Evolutionary conservation across 2,797 vertebrate species (phyloP), one percentile per base, ranked within the genome.

Genomic region (Xenopus petersii): DNA sequence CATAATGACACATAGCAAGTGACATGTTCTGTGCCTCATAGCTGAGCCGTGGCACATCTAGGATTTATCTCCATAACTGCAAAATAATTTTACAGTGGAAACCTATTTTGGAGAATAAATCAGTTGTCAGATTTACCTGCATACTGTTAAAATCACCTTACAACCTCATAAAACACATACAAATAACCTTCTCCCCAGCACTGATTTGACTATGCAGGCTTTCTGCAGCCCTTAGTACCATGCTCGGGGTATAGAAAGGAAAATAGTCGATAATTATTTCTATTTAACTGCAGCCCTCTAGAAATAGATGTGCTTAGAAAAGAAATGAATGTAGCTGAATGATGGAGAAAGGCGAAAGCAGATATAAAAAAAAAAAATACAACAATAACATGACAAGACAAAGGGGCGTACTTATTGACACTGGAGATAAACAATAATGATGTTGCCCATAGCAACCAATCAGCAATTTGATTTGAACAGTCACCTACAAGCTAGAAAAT

Each of bases 61-160:
- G 79, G 82, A 66, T 73, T 75, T 84, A 76, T 81, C 83, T 86
- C 82, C 74, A 75, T 70, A 74, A 77, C 6, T 54, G 74, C 82
- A 80, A 80, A 36, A 77, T 64, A 7, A 47, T 84, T 85, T 83
- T 86, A 80, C 72, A 73, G 76, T 60, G 54, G 66, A 54, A 78
- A 73, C 71, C 71, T 74, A 70, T 79, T 79, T 70, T 74, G 71
- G 58, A 67, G 69, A 24, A 79, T 79, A 79, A 79, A 79, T 79
- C 77, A 79, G 74, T 70, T 74, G 77, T 79, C 77, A 74, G 71
- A 74, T 74, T 73, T 79, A 79, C 77, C 77, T 74, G 77, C 77
- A 66, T 73, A 61, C 71, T 46, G 66, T 66, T 74, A 79, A 79
- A 74, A 79, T 79, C 77, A 74, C 71, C 71, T 74, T 79, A 71